phyloP scores from a whole-genome alignment of 2,888 invertebrate species.

The Doris montereyensis region DNA sequence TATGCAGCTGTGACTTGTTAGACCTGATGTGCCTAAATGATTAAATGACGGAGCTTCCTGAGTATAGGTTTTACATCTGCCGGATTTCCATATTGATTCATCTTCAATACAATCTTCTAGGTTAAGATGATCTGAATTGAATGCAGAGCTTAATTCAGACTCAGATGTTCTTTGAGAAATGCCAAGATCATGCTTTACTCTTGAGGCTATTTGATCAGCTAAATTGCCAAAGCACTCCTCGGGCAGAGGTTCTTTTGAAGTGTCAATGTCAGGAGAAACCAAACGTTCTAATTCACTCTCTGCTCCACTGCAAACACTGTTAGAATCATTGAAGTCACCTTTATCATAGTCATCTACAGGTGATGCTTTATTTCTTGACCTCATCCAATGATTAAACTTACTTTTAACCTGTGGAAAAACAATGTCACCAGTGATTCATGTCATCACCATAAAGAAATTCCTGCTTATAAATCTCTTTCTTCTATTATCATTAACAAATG shows the following conservation, averaged over 20 bases:
- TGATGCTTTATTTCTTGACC: not conserved
- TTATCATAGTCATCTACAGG: not conserved
- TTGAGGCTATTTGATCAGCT: conserved; percentile 41
- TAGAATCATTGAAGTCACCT: conserved; percentile 23
- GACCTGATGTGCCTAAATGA: conserved; percentile 20
- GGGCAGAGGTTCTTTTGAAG: conserved; percentile 26
- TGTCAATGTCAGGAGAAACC: conserved; percentile 21
- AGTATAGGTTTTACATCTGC: conserved; percentile 29
- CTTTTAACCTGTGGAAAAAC: conserved; percentile 21
- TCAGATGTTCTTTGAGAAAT: not conserved
- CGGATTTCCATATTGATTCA: not conserved
- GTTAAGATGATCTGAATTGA: not conserved
- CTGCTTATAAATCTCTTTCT: too few species aligned
- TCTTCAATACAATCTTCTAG: not conserved
- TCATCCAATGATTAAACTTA: conserved; percentile 26
- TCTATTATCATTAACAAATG: too few species aligned
- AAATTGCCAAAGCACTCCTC: conserved; percentile 41
- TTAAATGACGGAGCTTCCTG: conserved; percentile 12
- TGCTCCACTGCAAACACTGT: conserved; percentile 33
- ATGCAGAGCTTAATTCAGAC: not conserved
- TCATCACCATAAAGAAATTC: too few species aligned
- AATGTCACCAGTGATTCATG: too few species aligned
- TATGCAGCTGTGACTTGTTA: conserved; percentile 39
- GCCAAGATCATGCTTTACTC: conserved; percentile 41
- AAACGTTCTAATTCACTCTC: conserved; percentile 40